Evolutionary conservation across 2,797 vertebrate genomes (phyloP), one percentile per base, ranked within the genome.

Genomic region (Gymnoscopelus braueri): DNA sequence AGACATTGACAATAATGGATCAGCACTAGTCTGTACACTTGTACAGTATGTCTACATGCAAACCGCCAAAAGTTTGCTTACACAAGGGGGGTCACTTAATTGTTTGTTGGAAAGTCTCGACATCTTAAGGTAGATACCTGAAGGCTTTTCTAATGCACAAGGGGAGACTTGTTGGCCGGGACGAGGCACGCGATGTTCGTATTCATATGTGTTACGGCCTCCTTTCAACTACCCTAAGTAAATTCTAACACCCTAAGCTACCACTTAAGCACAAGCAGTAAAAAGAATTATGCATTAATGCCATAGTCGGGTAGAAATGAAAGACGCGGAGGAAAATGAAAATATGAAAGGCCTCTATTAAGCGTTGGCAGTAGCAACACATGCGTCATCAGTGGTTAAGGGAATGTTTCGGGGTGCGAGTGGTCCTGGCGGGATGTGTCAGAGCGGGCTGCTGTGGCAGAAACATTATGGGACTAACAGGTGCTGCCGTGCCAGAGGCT

Each of bases 361-460:
- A 87, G 80, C 74, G 65, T 81, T 92, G 92, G 93, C 92, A 91
- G 74, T 15, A 15, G 74, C 64, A 62, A 59, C 74, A 75, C 87
- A 72, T 92, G 91, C 91, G 92, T 94, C 92, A 94, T 73, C 78
- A 79, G 88, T 60, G 88, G 91, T 93, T 88, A 79, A 74, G 76
- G 87, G 88, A 94, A 91, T 81, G 77, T 88, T 84, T 84, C 75
- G 73, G 87, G 86, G 89, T 83, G 65, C 5, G 6, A 90, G 92
- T 61, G 75, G 74, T 88, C 89, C 77, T 87, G 69, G 69, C 63
- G 78, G 87, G 88, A 91, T 90, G 87, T 92, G 92, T 91, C 77
- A 66, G 78, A 91, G 89, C 87, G 74, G 67, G 87, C 71, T 63
- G 64, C 74, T 86, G 9, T 10, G 83, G 89, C 84, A 81, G 60